Percentiles rank a stretch among this genome's conserved stretches.
Conservation (phyloP, 1,140 invertebrate species). For the Matsumurasca onukii region DNA sequence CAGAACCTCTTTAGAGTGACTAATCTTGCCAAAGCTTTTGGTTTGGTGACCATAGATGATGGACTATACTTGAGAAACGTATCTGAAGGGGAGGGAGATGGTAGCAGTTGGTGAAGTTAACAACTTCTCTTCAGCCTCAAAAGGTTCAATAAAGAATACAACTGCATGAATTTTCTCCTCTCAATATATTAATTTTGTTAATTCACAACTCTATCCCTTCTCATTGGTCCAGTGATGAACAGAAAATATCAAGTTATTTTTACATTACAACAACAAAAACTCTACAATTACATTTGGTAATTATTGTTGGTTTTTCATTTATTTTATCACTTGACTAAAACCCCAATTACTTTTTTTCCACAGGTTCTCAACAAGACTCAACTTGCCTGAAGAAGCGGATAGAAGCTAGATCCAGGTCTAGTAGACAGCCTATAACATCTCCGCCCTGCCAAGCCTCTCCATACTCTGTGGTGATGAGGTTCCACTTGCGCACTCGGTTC, state of each 20-base stretch:
- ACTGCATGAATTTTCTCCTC: too few species aligned
- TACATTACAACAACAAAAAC: not conserved
- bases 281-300: not conserved
- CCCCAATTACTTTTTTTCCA: too few species aligned
- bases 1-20: too few species aligned
- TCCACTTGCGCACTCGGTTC: slow-evolving; percentile 78
- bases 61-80: too few species aligned
- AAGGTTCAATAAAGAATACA: too few species aligned
- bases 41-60: too few species aligned
- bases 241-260: not conserved
- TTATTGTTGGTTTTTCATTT: not conserved
- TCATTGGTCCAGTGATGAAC: not conserved
- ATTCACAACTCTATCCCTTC: not conserved
- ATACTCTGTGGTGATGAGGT: slow-evolving; percentile 73
- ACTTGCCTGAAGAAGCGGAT: slow-evolving; percentile 56
- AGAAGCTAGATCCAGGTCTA: slow-evolving; percentile 70
- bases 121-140: too few species aligned
- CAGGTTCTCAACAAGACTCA: too few species aligned
- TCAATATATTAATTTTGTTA: too few species aligned
- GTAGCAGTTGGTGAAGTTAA: too few species aligned
- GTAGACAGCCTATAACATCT: slow-evolving; percentile 76
- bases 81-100: too few species aligned
- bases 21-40: too few species aligned
- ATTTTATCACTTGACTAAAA: not conserved
- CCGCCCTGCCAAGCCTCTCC: slow-evolving; percentile 78